Conservation (phyloP, 1,140 invertebrate species). For the Eueides isabella region DNA sequence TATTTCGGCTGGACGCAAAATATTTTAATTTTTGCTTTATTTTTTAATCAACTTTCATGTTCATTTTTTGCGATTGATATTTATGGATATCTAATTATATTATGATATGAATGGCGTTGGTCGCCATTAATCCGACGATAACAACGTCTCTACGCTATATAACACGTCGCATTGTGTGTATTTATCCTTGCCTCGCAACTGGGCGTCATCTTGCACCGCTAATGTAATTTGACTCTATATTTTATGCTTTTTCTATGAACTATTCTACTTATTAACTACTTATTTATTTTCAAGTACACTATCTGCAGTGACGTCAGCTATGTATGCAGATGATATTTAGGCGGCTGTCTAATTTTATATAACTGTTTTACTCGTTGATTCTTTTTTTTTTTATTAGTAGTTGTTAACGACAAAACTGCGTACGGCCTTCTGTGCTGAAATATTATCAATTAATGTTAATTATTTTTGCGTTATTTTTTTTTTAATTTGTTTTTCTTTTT, state of each 20-base stretch:
- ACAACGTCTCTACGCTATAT: constrained; percentile 20
- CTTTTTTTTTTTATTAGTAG: constrained; percentile 11
- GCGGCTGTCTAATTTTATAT: constrained; percentile 31
- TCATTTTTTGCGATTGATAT: not conserved
- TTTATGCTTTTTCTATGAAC: constrained; percentile 25
- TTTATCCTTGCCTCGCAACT: constrained; percentile 37
- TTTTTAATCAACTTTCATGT: not conserved
- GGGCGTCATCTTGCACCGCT: constrained; percentile 43
- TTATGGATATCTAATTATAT: constrained; percentile 31
- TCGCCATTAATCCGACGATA: constrained; percentile 43
- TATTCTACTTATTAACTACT: constrained; percentile 2
- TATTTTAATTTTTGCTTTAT: constrained; percentile 8
- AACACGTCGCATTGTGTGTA: constrained; percentile 18
- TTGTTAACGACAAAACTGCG: not conserved
- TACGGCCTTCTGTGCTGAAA: not conserved
- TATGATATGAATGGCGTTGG: constrained; percentile 24
- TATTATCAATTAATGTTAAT: constrained; percentile 8
- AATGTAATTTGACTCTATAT: constrained; percentile 38
- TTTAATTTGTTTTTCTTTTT: not conserved
- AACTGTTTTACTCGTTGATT: constrained; percentile 12
- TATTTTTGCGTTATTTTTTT: not conserved
- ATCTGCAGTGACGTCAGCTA: constrained; percentile 45
- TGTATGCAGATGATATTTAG: constrained; percentile 40
- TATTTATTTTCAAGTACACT: constrained; percentile 36
- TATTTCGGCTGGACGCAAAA: constrained; percentile 14